Conservation (phyloP, 2,113 vertebrate species). For the Smithornis capensis region DNA sequence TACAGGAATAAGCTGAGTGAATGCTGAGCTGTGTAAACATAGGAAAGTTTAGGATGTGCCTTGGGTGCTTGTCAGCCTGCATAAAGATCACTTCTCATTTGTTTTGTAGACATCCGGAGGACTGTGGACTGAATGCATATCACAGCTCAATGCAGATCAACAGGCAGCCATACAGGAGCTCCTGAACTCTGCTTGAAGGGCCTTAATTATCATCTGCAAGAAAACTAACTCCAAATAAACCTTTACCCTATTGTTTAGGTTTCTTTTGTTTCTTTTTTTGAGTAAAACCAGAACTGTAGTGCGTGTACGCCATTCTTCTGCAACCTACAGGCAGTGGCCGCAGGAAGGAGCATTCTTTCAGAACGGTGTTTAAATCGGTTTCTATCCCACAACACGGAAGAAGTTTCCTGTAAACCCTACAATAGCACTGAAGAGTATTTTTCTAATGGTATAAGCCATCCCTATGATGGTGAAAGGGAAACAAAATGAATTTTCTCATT, state of each 20-base stretch:
- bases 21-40: background rate
- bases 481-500: conserved; percentile 67
- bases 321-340: conserved; percentile 61
- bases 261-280: conserved; percentile 84
- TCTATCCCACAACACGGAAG: conserved; percentile 53
- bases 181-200: conserved; percentile 90
- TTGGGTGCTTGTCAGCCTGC: background rate
- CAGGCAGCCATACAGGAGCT: conserved; percentile 96
- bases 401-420: conserved; percentile 62
- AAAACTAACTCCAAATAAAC: conserved; percentile 84
- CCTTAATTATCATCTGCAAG: conserved; percentile 73
- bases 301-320: conserved; percentile 72
- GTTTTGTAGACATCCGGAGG: conserved; percentile 86
- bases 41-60: background rate
- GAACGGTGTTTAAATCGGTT: conserved; percentile 45
- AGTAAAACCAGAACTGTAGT: conserved; percentile 76
- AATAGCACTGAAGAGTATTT: conserved; percentile 81
- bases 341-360: conserved; percentile 63
- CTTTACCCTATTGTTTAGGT: conserved; percentile 84
- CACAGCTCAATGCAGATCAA: conserved; percentile 90
- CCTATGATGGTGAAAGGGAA: conserved; percentile 66
- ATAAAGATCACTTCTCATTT: background rate
- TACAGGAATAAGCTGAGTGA: background rate
- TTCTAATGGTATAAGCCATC: conserved; percentile 73
- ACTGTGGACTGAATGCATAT: conserved; percentile 94